Evolutionary conservation across 2,113 vertebrate species (phyloP), one percentile per base, ranked within the genome.

Genomic region (Polypterus bichir): DNA sequence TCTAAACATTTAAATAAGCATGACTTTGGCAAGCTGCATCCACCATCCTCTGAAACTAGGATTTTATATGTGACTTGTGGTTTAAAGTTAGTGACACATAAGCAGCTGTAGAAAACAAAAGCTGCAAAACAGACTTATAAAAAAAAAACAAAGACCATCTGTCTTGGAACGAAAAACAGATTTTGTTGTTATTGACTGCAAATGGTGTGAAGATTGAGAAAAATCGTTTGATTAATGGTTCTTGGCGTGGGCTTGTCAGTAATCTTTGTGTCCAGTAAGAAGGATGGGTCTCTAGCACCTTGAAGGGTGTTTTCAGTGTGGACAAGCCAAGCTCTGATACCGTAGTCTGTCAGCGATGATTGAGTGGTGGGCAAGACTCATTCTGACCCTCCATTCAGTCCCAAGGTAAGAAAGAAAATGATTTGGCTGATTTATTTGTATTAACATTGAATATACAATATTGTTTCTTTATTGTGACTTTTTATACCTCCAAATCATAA

Each of bases 341-440:
- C 81, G 77, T 69, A 68, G 68, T 70, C 74, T 80, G 75, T 77
- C 76, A 80, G 3, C 60, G 63, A 63, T 81, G 77, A 79, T 80
- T 76, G 76, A 79, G 77, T 72, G 70, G 66, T 10, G 59, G 73
- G 76, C 74, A 78, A 71, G 65, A 27, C 27, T 27, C 27, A 27
- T 27, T 27, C 27, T 27, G 27, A 27, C 27, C 27, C 27, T 27
- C 27, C 27, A 27, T 27, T 27, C 27, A 27, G 27, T 27, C 27
- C 27, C 27, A 27, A 27, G 27, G 27, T 27, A 27, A 27, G 27
- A 27, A 27, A 27, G 27, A 27, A 27, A 27, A 27, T 27, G 27
- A 27, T 27, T 2, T 27, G 27, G 27, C 27, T 27, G 27, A 27
- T 27, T 27, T 27, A 27, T 27, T 27, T 27, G 27, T 2, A 27